Conservation (phyloP, 2,797 vertebrate genomes). For the Danio jaintianensis region DNA sequence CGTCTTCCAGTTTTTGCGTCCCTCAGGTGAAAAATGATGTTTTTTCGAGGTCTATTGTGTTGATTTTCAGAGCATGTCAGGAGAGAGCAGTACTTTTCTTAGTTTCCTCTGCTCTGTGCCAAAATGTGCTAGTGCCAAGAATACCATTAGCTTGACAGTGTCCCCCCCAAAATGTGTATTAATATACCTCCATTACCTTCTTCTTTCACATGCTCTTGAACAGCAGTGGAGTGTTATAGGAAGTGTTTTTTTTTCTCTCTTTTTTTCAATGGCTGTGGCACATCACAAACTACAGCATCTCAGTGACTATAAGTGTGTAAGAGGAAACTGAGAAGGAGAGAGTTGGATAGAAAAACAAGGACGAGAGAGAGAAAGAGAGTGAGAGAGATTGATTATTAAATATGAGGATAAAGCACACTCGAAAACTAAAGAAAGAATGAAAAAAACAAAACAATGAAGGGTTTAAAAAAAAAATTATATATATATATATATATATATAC, state of each 20-base stretch:
- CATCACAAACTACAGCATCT: conserved; percentile 43
- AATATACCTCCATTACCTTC: conserved; percentile 53
- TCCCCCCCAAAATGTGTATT: conserved; percentile 61
- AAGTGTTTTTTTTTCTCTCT: conserved; percentile 25
- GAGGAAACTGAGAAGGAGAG: background rate
- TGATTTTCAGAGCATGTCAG: conserved; percentile 55
- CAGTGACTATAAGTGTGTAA: conserved; percentile 42
- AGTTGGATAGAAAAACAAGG: background rate
- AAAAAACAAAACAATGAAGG: background rate
- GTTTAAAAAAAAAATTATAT: too few relatives aligned
- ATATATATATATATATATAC: too few relatives aligned
- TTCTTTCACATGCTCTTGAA: conserved; percentile 9
- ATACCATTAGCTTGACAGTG: conserved; percentile 63
- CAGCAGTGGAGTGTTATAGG: conserved; percentile 37
- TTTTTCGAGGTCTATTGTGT: conserved; percentile 42
- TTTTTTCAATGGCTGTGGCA: conserved; percentile 41
- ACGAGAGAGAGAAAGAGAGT: background rate
- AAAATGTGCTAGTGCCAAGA: conserved; percentile 56
- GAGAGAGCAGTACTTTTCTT: conserved; percentile 51
- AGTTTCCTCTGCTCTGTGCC: conserved; percentile 53
- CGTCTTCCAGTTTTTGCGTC: background rate
- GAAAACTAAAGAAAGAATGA: background rate
- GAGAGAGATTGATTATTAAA: background rate
- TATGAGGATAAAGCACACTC: background rate
- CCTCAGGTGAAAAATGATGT: background rate